Evolutionary conservation across 2,797 vertebrate species (phyloP), one percentile per base, ranked within the genome.

Genomic region (Muraenolepis orangiensis): DNA sequence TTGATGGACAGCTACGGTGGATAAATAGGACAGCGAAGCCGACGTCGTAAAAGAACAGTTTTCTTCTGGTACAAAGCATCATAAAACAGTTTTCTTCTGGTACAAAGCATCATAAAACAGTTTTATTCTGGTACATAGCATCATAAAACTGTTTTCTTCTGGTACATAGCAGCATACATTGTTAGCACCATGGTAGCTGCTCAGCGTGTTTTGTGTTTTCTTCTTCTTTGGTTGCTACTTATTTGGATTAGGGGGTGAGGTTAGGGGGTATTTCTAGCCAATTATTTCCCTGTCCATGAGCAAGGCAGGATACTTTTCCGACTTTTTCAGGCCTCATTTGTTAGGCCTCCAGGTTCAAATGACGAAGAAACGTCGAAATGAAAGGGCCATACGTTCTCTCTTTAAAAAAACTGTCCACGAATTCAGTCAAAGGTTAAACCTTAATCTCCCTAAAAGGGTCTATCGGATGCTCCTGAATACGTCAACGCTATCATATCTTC

Each of bases 361-460:
- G n/a, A 20, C 42, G n/a, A 51, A 1, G 42, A 51, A 51, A 51
- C 42, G 20, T 6, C 18, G 20, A 57, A 57, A n/a, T n/a, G 23
- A 57, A 57, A 8, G 51, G 8, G 20, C 20, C 20, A 1, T 23
- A 20, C 20, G 18, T 23, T 23, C 51, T 57, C 51, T 23, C n/a
- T n/a, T n/a, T n/a, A n/a, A 57, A 64, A 64, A 23, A 64, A 57
- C n/a, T 51, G 46, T 7, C 8, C 4, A 26, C 57, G 10, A 26
- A 12, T 10, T 64, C n/a, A 26, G 23, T 12, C n/a, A 61, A 23
- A 61, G 57, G 57, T 64, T 26, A 12, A 64, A 64, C 8, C 57
- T 64, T 64, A 26, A 64, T 64, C 57, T 64, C 57, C 57, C 57
- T 64, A 26, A 64, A 64, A 64, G 57, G 57, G n/a, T 26, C 40